phyloP scores from a whole-genome alignment of 2,888 invertebrate genomes.

The Gymnosoma rotundatum region DNA sequence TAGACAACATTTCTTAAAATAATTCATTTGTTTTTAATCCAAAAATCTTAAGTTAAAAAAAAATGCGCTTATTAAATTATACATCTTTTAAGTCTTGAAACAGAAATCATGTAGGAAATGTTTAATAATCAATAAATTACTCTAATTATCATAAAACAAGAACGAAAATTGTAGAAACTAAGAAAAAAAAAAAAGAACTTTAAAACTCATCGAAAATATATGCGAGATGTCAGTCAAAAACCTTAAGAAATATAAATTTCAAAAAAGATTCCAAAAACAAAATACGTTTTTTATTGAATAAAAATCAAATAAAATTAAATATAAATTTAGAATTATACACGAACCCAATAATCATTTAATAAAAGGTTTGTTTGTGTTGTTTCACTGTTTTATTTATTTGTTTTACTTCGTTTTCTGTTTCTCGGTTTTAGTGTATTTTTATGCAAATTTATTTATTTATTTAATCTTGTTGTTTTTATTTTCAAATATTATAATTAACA shows the following conservation, averaged over 20 bases:
- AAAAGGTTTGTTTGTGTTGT: conserved; percentile 19
- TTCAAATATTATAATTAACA: conserved; percentile 43
- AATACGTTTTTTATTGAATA: conserved; percentile 40
- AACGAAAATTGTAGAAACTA: conserved; percentile 63
- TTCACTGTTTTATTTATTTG: background rate
- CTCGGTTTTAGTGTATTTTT: background rate
- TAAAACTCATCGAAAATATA: conserved; percentile 62
- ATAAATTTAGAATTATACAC: conserved; percentile 36
- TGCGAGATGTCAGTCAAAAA: conserved; percentile 58
- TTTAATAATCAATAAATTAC: conserved; percentile 69
- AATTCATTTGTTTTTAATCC: conserved; percentile 9
- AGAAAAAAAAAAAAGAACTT: conserved; percentile 14
- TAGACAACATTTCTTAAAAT: conserved; percentile 11
- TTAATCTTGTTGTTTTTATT: conserved; percentile 18
- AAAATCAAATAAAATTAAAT: conserved; percentile 41
- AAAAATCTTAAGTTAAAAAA: background rate
- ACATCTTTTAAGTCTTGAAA: conserved; percentile 25
- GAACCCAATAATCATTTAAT: conserved; percentile 49
- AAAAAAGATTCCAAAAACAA: conserved; percentile 45
- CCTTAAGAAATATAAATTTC: conserved; percentile 58
- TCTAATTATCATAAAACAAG: conserved; percentile 70
- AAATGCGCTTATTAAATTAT: background rate
- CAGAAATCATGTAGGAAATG: conserved; percentile 64
- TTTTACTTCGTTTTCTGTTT: background rate
- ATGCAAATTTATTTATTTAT: conserved; percentile 45